These are phyloP conservation scores for Harmothoe impar DNA, from an alignment of 2,888 invertebrate genomes.

Conservation along the genomic window DNA sequence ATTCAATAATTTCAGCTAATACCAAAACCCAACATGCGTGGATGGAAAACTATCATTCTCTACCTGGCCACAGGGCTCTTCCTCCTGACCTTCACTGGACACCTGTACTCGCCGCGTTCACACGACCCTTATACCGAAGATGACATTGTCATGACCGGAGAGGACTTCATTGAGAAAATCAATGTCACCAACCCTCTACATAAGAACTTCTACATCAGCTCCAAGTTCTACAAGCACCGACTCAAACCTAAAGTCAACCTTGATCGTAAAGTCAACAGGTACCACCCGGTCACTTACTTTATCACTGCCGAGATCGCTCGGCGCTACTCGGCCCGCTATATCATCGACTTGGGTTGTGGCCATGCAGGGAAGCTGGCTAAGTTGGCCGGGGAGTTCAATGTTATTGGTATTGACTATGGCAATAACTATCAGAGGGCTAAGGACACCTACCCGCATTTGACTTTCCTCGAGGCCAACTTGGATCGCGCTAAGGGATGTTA, in stretches of 20 bases:
- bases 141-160: slow-evolving; percentile 57
- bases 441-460: slow-evolving; percentile 22
- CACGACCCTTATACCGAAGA: slow-evolving; percentile 56
- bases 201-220: slow-evolving; percentile 49
- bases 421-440: slow-evolving; percentile 41
- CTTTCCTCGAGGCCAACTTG: slow-evolving; percentile 30
- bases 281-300: slow-evolving; percentile 50
- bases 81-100: slow-evolving; percentile 53
- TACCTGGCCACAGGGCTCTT: slow-evolving; percentile 36
- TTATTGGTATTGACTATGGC: slow-evolving; percentile 54
- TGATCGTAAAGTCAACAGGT: slow-evolving; percentile 47
- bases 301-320: slow-evolving; percentile 8
- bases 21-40: background rate
- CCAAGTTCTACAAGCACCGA: slow-evolving; percentile 31
- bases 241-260: slow-evolving; percentile 49
- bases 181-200: slow-evolving; percentile 48
- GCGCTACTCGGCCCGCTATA: slow-evolving; percentile 42
- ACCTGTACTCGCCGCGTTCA: slow-evolving; percentile 26
- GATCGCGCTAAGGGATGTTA: slow-evolving; percentile 44
- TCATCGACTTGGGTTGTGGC: slow-evolving; percentile 52
- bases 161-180: slow-evolving; percentile 61
- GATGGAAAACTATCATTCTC: slow-evolving; percentile 19
- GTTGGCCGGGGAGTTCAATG: slow-evolving; percentile 51
- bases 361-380: slow-evolving; percentile 30
- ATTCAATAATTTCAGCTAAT: too few species aligned